A percentile compares a stretch with the other conserved stretches of the same genome.
phyloP scores from a whole-genome alignment of 2,888 invertebrate genomes.

The Scaptodrosophila latifasciaeformis region DNA sequence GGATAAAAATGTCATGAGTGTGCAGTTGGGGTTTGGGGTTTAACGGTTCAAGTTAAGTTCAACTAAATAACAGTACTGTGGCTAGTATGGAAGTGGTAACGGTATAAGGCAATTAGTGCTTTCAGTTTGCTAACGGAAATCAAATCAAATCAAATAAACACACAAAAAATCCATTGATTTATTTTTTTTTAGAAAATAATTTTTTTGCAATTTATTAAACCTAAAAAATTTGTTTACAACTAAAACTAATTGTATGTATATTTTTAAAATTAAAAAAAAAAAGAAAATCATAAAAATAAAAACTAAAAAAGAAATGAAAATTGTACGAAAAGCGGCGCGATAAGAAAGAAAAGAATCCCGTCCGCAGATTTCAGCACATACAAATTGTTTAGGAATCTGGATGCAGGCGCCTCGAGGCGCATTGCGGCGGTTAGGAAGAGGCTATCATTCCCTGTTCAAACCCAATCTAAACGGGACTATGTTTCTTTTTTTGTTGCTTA shows the following conservation, averaged over 20 bases:
- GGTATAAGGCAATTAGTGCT: constrained; percentile 27
- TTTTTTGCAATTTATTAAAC: constrained; percentile 54
- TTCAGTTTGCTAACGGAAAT: neutral
- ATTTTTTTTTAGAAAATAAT: neutral
- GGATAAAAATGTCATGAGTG: constrained; percentile 3
- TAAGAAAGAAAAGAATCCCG: too few species aligned
- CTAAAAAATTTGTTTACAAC: constrained; percentile 61
- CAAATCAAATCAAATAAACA: neutral
- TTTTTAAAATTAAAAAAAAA: constrained; percentile 60
- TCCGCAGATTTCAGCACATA: too few species aligned
- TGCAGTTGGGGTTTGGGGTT: neutral
- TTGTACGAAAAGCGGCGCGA: constrained; percentile 4
- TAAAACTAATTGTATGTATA: constrained; percentile 43
- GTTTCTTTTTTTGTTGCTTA: too few species aligned
- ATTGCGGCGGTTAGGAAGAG: too few species aligned
- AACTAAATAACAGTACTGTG: constrained; percentile 65
- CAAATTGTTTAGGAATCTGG: too few species aligned
- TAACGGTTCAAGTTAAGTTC: constrained; percentile 36
- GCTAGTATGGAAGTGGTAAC: constrained; percentile 32
- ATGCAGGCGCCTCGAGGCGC: too few species aligned
- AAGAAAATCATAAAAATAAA: constrained; percentile 4
- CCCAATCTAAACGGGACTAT: constrained; percentile 57
- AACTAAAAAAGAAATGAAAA: neutral
- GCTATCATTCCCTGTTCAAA: too few species aligned
- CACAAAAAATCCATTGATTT: too few species aligned